Conservation (phyloP, 2,888 invertebrate species). For the Cabera pusaria region DNA sequence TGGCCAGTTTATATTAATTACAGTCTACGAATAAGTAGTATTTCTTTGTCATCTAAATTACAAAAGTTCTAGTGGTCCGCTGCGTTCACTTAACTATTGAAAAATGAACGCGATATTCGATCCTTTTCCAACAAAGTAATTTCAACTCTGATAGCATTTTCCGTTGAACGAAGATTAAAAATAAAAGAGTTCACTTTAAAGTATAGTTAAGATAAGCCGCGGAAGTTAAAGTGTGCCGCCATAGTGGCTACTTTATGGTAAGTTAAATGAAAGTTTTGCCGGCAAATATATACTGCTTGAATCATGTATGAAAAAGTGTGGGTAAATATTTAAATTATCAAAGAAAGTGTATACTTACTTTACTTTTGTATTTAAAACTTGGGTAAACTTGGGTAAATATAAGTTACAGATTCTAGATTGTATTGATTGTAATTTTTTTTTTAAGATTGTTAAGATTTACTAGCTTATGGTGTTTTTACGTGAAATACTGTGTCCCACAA, state of each 20-base stretch:
- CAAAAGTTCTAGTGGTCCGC: conserved; percentile 58
- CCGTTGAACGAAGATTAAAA: conserved; percentile 68
- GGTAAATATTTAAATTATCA: conserved; percentile 11
- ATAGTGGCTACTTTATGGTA: conserved; percentile 57
- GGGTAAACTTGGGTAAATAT: conserved; percentile 3
- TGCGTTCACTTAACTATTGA: conserved; percentile 74
- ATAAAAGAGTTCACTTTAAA: conserved; percentile 70
- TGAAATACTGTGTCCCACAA: too few relatives aligned
- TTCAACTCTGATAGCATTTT: conserved; percentile 68
- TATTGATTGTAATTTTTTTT: too few relatives aligned
- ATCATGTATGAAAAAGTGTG: conserved; percentile 21
- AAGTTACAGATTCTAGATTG: too few relatives aligned
- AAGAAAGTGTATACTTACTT: too few relatives aligned
- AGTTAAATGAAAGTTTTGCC: conserved; percentile 58
- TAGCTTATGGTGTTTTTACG: too few relatives aligned
- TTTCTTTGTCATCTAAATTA: too few relatives aligned
- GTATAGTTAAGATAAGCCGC: conserved; percentile 73
- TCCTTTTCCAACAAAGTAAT: conserved; percentile 75
- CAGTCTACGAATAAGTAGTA: too few relatives aligned
- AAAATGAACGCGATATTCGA: conserved; percentile 75
- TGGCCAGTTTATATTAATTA: too few relatives aligned
- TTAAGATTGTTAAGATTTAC: too few relatives aligned
- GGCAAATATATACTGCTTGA: conserved; percentile 42
- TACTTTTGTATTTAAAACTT: conserved; percentile 2
- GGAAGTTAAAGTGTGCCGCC: conserved; percentile 54